Base-by-base conservation (phyloP, 1,140 invertebrate genomes). In the Melanaphis sacchari region DNA sequence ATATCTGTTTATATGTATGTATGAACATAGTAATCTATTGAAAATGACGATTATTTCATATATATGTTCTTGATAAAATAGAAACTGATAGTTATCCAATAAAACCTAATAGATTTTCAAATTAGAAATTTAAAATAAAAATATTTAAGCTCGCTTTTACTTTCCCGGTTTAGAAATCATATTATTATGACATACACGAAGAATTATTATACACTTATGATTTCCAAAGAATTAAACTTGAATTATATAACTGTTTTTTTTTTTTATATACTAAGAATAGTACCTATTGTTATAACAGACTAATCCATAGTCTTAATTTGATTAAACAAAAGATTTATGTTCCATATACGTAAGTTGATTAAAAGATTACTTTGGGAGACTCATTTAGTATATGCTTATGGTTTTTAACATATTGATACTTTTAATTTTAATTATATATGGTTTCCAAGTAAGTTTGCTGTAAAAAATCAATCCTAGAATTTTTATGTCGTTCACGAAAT, bases 321-420 rank as follows among this genome's bases (percentile, higher is more conserved):
- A 85, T 43, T 18, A 36, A 88, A 93, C 52, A 93, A 85, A 52
- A 38, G 84, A 88, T 46, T 38, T n/a, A n/a, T n/a, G n/a, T n/a
- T n/a, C n/a, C n/a, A n/a, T n/a, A n/a, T 82, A 87, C 88, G 88
- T 18, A 93, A 43, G 18, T 85, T 93, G 49, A 93, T 59, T 46
- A 93, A 85, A 38, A 52, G 5, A n/a, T 24, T 22, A 38, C 82
- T 84, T 49, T 59, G 3, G 3, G 26, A 3, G 21, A 31, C 84
- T 43, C 49, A 88, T 49, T 87, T 52, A 22, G 24, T 52, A 59
- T 93, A 43, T n/a, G 43, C n/a, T 85, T 26, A 88, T 24, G 0
- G 85, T 93, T 93, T 93, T 93, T n/a, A 93, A 31, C 6, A 54
- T 87, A 93, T 93, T 93, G 36, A 88, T 82, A 76, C 24, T 76